Base-by-base conservation (phyloP, 2,888 invertebrate genomes). In the Diarsia rubi region DNA sequence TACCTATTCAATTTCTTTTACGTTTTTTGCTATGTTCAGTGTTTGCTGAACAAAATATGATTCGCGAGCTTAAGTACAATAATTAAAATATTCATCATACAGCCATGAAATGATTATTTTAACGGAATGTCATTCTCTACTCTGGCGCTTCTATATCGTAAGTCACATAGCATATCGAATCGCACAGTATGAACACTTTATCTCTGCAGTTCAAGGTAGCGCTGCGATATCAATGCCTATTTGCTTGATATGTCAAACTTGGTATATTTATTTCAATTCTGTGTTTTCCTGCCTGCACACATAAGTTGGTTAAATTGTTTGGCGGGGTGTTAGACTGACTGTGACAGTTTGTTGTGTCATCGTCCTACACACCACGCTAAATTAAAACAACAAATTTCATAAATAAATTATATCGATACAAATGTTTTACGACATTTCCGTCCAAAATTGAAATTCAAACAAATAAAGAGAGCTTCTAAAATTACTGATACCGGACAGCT, bases 371-470 rank as follows among this genome's bases (percentile, higher is more conserved):
- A 37, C 14, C 6, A 62, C 19, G 3, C 12, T 21, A 66, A 78
- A 74, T 37, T 19, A 49, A 79, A 73, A 81, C 31, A 79, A 79
- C 21, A 47, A 45, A 59, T 57, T 44, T 5, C 42, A 59, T 47
- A 83, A 68, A 62, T 67, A 81, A 78, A 83, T 73, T 31, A 57
- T n/a, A 37, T 24, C 37, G 45, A 45, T 45, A 37, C 54, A 75
- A 75, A 70, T 8, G 66, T 75, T 81, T 84, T 63, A 68, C 44
- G 14, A 71, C 60, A 59, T 66, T 76, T 45, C 60, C 37, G 31
- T 49, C 0, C 65, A 11, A 71, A 81, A 82, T 85, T 82, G 70
- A 86, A 85, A 82, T 69, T 54, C 72, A 69, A 85, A 87, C 74
- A 74, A 78, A 78, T 85, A 73, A 78, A 71, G 57, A 65, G 37